A percentile compares a stretch with the other conserved stretches of the same genome.
phyloP scores from a whole-genome alignment of 37 sponge, comb jelly and placozoan species.

The Oopsacas minuta region DNA sequence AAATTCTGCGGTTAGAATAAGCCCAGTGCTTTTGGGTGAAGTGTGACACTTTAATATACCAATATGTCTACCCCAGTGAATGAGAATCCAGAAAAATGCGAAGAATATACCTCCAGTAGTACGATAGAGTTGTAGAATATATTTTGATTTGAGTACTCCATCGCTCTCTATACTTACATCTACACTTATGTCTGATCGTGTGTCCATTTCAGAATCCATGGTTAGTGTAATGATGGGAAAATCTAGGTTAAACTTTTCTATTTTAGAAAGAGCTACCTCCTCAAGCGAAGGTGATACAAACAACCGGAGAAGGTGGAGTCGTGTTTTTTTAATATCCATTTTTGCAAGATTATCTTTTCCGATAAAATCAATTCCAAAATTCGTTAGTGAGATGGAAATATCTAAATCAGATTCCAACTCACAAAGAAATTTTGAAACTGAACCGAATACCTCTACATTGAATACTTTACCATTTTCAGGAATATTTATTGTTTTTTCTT shows the following conservation, averaged over 20 bases:
- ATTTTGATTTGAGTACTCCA: neutral
- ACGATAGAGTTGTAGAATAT: neutral
- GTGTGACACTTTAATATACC: neutral
- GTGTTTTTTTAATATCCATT: neutral
- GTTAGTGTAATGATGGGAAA: neutral
- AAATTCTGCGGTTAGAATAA: neutral
- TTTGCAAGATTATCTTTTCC: neutral
- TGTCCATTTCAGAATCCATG: neutral
- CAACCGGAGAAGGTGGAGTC: neutral
- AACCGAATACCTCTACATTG: neutral
- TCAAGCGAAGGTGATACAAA: neutral
- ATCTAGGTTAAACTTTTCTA: neutral
- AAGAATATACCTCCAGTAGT: neutral
- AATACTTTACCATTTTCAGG: neutral
- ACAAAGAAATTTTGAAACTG: neutral
- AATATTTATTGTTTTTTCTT: neutral
- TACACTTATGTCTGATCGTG: neutral
- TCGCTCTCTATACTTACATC: neutral
- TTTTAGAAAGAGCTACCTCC: neutral
- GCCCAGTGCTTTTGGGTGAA: neutral
- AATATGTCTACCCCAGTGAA: slow-evolving; percentile 8
- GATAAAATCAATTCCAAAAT: neutral
- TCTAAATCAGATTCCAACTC: slow-evolving; percentile 13
- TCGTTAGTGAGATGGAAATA: neutral
- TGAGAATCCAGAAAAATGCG: neutral